Conservation (phyloP, 1,140 invertebrate genomes). For the Dendroctonus ponderosae region DNA sequence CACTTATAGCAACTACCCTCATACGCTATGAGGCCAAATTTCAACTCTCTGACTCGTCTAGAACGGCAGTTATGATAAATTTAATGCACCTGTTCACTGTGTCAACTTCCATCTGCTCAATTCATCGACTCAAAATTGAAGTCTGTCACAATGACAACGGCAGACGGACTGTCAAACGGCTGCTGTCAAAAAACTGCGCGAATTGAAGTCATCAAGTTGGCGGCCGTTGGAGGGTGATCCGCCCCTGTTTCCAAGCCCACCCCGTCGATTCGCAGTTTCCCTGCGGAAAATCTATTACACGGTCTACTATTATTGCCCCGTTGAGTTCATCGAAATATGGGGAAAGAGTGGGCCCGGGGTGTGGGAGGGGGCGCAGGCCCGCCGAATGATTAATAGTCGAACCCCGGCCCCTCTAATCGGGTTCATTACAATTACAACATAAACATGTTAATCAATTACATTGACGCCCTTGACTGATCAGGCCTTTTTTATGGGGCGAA, state of each 20-base stretch:
- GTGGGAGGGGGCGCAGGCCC: slow-evolving; percentile 8
- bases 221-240: background rate
- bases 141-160: too few species aligned
- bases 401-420: slow-evolving; percentile 29
- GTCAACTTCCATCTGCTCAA: too few species aligned
- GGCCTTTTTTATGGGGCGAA: background rate
- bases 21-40: too few species aligned
- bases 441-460: slow-evolving; percentile 36
- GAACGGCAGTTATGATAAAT: too few species aligned
- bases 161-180: too few species aligned
- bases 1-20: too few species aligned
- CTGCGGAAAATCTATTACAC: slow-evolving; percentile 42
- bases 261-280: slow-evolving; percentile 37
- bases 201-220: too few species aligned
- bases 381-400: slow-evolving; percentile 32
- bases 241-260: slow-evolving; percentile 18
- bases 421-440: slow-evolving; percentile 36
- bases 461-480: slow-evolving; percentile 24
- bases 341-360: slow-evolving; percentile 6
- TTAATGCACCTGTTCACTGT: too few species aligned
- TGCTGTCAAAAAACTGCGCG: too few species aligned
- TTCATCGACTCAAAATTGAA: too few species aligned
- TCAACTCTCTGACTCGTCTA: too few species aligned
- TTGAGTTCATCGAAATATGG: slow-evolving; percentile 40
- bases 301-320: slow-evolving; percentile 40